These are phyloP conservation scores for Pteromalus puparum DNA, from an alignment of 1,140 invertebrate species.

Conservation along the genomic window DNA sequence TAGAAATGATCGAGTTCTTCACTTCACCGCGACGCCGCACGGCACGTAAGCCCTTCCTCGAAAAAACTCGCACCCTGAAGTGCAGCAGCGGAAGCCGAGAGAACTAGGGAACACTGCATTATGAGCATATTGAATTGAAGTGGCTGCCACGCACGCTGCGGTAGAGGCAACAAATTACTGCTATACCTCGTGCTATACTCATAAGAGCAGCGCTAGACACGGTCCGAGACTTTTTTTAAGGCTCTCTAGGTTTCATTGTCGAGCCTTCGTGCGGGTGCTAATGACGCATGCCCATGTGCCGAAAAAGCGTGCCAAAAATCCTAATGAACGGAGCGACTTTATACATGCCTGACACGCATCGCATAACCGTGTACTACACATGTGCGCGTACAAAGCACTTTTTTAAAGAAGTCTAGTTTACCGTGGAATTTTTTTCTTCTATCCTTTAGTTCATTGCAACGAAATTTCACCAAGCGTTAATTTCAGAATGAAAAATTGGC, in stretches of 20 bases:
- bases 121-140: neutral
- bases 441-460: no score
- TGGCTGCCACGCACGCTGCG: neutral
- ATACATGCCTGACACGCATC: neutral
- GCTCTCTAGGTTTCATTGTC: neutral
- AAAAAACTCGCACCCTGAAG: slow-evolving; percentile 7
- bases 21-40: no score
- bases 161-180: no score
- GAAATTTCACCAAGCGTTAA: no score
- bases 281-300: neutral
- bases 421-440: neutral
- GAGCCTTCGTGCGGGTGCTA: neutral
- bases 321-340: slow-evolving; percentile 1
- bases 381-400: slow-evolving; percentile 13
- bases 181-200: no score
- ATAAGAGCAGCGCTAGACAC: no score
- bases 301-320: slow-evolving; percentile 23
- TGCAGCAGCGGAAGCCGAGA: neutral
- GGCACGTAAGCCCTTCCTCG: neutral
- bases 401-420: neutral
- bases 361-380: neutral
- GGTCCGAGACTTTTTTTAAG: neutral
- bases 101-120: neutral
- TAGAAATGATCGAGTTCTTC: no score
- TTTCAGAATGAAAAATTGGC: no score